Evolutionary conservation across 2,113 vertebrate species (phyloP), one percentile per base, ranked within the genome.

Genomic region (Polypterus bichir): DNA sequence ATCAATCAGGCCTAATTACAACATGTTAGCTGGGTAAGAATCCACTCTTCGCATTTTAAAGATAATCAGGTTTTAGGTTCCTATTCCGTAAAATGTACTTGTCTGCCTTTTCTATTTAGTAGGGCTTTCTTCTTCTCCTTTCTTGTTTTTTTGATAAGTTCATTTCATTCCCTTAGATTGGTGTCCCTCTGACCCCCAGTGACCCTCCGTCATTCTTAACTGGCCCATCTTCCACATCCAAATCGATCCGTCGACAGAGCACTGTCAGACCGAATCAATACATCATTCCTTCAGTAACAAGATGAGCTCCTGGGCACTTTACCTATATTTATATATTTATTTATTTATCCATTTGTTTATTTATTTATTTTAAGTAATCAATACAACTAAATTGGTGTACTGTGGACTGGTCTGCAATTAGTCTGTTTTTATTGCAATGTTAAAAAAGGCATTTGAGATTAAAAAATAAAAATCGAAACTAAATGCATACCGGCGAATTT

Each of bases 261-360:
- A 81, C 81, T 88, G 91, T 91, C 90, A 91, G 77, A 74, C 70
- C 11, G 69, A 83, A 93, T 98, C 94, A 88, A 96, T 96, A 93
- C 73, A 84, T 91, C 90, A 92, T 90, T 90, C 88, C 85, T 89
- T 90, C 85, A 86, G 83, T 89, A 89, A 83, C 79, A 75, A 89
- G 82, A 84, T 75, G 68, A 62, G 74, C 62, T 84, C 81, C 83
- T 80, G 69, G 80, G 82, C 69, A 81, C 77, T 82, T 88, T 86
- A 73, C 83, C 87, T 88, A 86, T 68, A 71, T 87, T 84, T 81
- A 81, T 86, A 78, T 83, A 84, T 88, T 89, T 88, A 77, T 83
- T 69, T 62, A 81, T 86, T 79, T 83, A 84, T 88, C 88, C 88
- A 77, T 83, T 69, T 62, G 81, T 86, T 79, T 83, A 84, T 88